Evolutionary conservation across 1,140 invertebrate genomes (phyloP).

Genomic region (Cotesia glomerata): DNA sequence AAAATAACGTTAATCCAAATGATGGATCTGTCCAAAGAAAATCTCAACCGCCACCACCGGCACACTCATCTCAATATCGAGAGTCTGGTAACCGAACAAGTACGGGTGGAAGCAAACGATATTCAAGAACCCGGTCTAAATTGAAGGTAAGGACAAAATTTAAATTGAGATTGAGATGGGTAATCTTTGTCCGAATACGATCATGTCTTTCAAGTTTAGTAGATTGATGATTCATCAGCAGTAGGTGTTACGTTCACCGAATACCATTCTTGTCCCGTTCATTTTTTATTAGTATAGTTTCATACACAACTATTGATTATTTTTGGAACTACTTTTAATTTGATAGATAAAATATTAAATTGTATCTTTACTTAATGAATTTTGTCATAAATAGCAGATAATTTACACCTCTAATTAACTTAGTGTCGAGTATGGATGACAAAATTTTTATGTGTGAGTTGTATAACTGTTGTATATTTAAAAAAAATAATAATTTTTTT

Average conservation of each 20-base stretch:
- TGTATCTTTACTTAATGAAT: too few species aligned
- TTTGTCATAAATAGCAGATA: too few species aligned
- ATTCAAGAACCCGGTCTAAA: conserved; percentile 31
- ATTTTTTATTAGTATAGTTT: neutral
- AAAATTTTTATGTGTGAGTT: too few species aligned
- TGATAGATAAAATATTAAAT: too few species aligned
- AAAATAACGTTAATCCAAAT: conserved; percentile 22
- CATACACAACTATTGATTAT: too few species aligned
- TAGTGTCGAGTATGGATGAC: too few species aligned
- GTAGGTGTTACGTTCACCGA: neutral
- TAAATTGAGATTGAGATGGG: neutral
- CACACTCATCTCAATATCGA: conserved; percentile 31
- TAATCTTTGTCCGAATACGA: neutral
- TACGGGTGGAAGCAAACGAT: conserved; percentile 27
- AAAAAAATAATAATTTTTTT: too few species aligned
- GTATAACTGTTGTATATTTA: too few species aligned
- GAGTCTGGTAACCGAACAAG: conserved; percentile 4
- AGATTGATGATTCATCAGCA: neutral
- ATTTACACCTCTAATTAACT: too few species aligned
- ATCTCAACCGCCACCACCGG: conserved; percentile 39
- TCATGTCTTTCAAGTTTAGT: neutral
- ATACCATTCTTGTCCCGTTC: neutral
- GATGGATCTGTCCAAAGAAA: conserved; percentile 24
- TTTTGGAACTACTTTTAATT: too few species aligned
- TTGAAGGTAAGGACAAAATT: conserved; percentile 44